Conservation (phyloP, 2,113 vertebrate species). For the Okapia johnstoni region DNA sequence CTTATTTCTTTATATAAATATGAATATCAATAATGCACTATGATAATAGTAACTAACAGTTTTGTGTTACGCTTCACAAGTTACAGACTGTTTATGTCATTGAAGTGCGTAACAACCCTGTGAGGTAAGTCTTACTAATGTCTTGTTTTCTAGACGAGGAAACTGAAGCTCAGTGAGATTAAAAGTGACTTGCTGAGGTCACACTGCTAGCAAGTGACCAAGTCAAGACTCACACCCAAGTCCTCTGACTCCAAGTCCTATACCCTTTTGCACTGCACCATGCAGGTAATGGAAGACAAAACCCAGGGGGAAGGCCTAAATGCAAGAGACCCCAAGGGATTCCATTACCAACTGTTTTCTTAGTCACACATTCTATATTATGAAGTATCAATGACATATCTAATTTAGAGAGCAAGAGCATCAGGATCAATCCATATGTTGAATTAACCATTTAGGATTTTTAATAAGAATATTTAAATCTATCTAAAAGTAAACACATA, state of each 20-base stretch:
- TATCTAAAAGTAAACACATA: constrained; percentile 85
- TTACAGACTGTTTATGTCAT: constrained; percentile 52
- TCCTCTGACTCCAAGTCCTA: constrained; percentile 46
- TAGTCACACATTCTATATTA: constrained; percentile 73
- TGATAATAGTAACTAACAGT: constrained; percentile 63
- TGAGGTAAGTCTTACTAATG: constrained; percentile 46
- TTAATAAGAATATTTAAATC: constrained; percentile 78
- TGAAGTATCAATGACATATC: constrained; percentile 63
- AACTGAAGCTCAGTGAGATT: constrained; percentile 38
- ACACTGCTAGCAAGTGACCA: constrained; percentile 42
- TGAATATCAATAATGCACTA: constrained; percentile 29
- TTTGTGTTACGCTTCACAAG: constrained; percentile 54
- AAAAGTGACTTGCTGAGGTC: constrained; percentile 33
- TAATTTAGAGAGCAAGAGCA: constrained; percentile 65
- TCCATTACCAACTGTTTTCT: constrained; percentile 71
- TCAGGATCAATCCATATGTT: constrained; percentile 73
- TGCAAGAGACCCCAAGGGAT: constrained; percentile 55
- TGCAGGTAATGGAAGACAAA: constrained; percentile 37
- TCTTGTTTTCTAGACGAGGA: constrained; percentile 42
- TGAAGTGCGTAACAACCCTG: constrained; percentile 34
- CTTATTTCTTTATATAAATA: constrained; percentile 45
- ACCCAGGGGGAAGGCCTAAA: constrained; percentile 31
- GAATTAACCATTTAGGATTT: constrained; percentile 81
- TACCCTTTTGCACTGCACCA: constrained; percentile 34
- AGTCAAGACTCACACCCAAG: constrained; percentile 39